Base-by-base conservation (phyloP, 2,797 vertebrate species). In the Microctenopoma lineatum region DNA sequence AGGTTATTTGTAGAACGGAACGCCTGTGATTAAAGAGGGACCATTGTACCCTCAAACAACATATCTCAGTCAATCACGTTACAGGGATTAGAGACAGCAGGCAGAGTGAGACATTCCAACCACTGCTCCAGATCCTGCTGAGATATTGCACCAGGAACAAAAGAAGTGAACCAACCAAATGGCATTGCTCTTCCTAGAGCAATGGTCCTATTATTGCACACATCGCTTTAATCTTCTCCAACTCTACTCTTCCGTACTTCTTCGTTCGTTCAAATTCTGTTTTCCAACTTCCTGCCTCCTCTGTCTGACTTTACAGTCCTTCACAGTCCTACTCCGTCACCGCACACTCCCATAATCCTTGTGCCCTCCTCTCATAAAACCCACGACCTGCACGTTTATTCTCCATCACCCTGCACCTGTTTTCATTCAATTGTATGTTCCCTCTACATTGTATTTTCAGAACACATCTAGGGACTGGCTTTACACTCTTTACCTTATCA, bases 401-500 rank as follows among this genome's bases (percentile, higher is more conserved):
- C 63, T 57, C 60, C 53, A 59, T 66, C 21, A 34, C 46, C 52
- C 70, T 50, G 36, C 59, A 66, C 45, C 41, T 27, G 70, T 66
- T 71, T 73, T 84, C 71, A 69, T 64, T 56, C 62, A 2, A 36
- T 36, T 36, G 36, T 36, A 9, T 36, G 36, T 77, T 79, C 68
- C 50, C 65, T 72, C 55, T 45, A 38, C 82, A 79, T 83, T 85
- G 80, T 67, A 79, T 86, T 83, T 86, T 81, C 82, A 81, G 73
- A 79, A 83, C 86, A 86, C 84, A 88, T 80, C 80, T 66, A 41
- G 62, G 42, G 46, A n/a, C 72, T 77, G 80, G 82, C 81, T 89
- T 85, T 72, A 84, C 66, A 81, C 85, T 84, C 78, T 73, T 68
- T 84, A 85, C 68, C 70, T 89, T 84, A 87, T 85, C 85, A 84